Evolutionary conservation across 2,113 vertebrate species (phyloP).

Genomic region (Prolemur simus): DNA sequence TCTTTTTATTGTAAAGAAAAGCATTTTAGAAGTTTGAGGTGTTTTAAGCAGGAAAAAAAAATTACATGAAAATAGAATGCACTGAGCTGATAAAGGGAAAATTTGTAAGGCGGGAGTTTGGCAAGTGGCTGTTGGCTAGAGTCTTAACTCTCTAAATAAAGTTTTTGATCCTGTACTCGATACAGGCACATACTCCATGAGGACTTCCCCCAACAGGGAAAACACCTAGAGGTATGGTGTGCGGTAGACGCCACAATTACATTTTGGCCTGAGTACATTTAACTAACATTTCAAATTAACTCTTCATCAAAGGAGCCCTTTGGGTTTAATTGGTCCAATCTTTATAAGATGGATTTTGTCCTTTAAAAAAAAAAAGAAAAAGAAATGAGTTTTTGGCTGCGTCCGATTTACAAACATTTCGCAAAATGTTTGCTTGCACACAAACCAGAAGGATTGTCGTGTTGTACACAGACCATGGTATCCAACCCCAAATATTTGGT

Average conservation of each 20-base stretch:
- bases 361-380: conserved; percentile 42
- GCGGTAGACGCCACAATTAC: conserved; percentile 81
- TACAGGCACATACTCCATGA: conserved; percentile 71
- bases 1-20: conserved; percentile 84
- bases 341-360: conserved; percentile 67
- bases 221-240: conserved; percentile 73
- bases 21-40: conserved; percentile 81
- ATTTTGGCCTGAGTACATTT: conserved; percentile 66
- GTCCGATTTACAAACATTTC: conserved; percentile 45
- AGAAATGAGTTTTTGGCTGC: conserved; percentile 60
- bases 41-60: conserved; percentile 80
- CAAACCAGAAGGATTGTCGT: conserved; percentile 67
- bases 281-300: conserved; percentile 71
- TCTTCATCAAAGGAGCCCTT: conserved; percentile 76
- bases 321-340: conserved; percentile 73
- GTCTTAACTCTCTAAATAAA: conserved; percentile 78
- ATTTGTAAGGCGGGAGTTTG: conserved; percentile 82
- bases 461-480: conserved; percentile 2
- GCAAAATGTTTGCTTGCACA: conserved; percentile 19
- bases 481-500: conserved; percentile 12
- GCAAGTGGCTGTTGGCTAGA: conserved; percentile 81
- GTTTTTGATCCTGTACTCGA: conserved; percentile 72
- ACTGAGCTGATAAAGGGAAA: conserved; percentile 96
- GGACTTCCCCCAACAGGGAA: conserved; percentile 73
- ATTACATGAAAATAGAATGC: conserved; percentile 90